These are phyloP conservation scores for Taxidea taxus DNA, from an alignment of 2,113 vertebrate genomes.

Conservation along the genomic window DNA sequence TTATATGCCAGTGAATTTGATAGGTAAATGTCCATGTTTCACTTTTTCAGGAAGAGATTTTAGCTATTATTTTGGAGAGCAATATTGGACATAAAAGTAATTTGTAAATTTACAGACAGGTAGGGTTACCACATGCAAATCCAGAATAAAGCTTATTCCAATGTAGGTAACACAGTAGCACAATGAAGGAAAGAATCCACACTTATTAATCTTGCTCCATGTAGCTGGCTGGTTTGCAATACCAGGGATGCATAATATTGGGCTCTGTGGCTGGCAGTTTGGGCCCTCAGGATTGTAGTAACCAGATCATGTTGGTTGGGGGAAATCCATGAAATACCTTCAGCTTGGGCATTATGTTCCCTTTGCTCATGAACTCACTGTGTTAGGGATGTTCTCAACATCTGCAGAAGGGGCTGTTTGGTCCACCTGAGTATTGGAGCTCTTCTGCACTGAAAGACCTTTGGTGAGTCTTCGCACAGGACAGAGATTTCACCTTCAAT, in stretches of 20 bases:
- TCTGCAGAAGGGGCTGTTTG: neutral
- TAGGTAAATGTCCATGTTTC: neutral
- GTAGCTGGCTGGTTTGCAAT: neutral
- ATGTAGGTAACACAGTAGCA: neutral
- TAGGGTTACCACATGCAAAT: neutral
- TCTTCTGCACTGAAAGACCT: neutral
- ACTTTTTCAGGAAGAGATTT: neutral
- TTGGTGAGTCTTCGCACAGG: neutral
- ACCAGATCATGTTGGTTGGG: neutral
- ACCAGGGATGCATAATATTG: neutral
- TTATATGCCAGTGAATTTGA: neutral
- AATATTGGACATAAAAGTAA: neutral
- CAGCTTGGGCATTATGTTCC: neutral
- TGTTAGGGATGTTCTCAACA: neutral
- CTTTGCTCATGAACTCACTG: neutral
- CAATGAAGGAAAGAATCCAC: neutral
- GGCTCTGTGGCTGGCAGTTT: neutral
- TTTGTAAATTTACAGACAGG: neutral
- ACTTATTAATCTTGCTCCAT: neutral
- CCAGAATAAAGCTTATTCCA: neutral
- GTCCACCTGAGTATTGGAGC: neutral
- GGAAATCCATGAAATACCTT: neutral
- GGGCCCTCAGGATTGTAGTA: neutral
- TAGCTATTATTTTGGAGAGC: neutral
- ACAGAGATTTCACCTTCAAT: neutral